These are phyloP conservation scores for Camelus bactrianus DNA, from an alignment of 2,113 vertebrate species.

Conservation along the genomic window DNA sequence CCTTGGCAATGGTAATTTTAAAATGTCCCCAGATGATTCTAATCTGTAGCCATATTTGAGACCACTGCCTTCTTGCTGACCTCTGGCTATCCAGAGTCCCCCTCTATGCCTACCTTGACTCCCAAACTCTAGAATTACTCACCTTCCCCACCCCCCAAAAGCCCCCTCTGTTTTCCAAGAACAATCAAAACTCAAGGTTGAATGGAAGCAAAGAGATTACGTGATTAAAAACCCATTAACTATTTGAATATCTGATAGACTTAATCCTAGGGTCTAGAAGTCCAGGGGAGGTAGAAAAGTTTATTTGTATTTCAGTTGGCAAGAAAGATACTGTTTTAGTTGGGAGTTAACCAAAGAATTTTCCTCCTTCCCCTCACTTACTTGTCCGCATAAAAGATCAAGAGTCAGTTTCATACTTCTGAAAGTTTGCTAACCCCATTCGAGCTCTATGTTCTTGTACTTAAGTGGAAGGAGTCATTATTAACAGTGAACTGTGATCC, in stretches of 20 bases:
- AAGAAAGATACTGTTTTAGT: neutral
- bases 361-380: neutral
- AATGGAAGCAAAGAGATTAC: conserved; percentile 22
- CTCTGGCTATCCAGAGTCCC: neutral
- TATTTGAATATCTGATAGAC: neutral
- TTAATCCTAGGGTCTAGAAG: neutral
- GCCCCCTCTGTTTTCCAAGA: neutral
- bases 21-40: neutral
- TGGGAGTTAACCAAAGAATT: neutral
- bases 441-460: neutral
- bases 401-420: neutral
- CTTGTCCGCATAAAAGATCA: neutral
- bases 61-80: neutral
- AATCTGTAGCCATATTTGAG: conserved; percentile 2
- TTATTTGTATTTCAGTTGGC: conserved; percentile 17
- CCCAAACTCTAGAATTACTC: conserved; percentile 12
- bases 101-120: neutral
- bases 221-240: conserved; percentile 1
- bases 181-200: neutral
- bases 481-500: neutral
- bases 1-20: neutral
- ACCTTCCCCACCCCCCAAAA: neutral
- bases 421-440: neutral
- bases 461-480: neutral
- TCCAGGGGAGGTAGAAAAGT: neutral